Base-by-base conservation (phyloP, 1,140 invertebrate species). In the Pseudomyrmex gracilis region DNA sequence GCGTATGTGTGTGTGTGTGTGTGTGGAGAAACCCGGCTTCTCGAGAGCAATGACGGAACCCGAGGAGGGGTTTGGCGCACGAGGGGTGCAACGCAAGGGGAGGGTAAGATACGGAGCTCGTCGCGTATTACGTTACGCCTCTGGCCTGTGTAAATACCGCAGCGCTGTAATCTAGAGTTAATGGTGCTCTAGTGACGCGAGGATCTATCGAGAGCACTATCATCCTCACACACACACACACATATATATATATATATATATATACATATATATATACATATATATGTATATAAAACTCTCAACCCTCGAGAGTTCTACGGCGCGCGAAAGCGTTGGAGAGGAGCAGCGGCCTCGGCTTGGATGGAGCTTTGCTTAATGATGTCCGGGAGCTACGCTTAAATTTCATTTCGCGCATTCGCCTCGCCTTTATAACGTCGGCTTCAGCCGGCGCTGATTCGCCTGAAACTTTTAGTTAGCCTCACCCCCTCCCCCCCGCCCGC, bases 131-230 rank as follows among this genome's bases (percentile, higher is more conserved):
- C 90, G 85, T 90, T 89, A 88, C 90, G 84, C 85, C 87, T 85
- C 89, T 85, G 87, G 83, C 80, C 86, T 92, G 85, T 85, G 88
- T 91, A 92, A 92, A 92, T 90, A 92, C 88, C 90, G 83, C 85
- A 89, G 83, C 85, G 87, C 84, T 91, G 90, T 92, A 92, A 92
- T 92, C 91, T 91, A 91, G 90, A 91, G 91, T 92, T 92, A 92
- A 91, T 92, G 91, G 91, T 90, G 84, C 90, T 91, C 84, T 84
- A 82, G 73, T 88, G 87, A 88, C 85, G 83, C 87, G 87, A 88
- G 80, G 74, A 80, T 86, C 87, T 88, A 89, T 89, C 76, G 83
- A 82, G 66, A 80, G 76, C 66, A 58, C 76, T 80, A 80, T 80
- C 76, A 22, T 49, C 66, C 53, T 66, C 43, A 15, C 43, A 45